Percentiles rank a stretch among this genome's conserved stretches.
Conservation (phyloP, 2,113 vertebrate species). For the Toxotes chatareus region DNA sequence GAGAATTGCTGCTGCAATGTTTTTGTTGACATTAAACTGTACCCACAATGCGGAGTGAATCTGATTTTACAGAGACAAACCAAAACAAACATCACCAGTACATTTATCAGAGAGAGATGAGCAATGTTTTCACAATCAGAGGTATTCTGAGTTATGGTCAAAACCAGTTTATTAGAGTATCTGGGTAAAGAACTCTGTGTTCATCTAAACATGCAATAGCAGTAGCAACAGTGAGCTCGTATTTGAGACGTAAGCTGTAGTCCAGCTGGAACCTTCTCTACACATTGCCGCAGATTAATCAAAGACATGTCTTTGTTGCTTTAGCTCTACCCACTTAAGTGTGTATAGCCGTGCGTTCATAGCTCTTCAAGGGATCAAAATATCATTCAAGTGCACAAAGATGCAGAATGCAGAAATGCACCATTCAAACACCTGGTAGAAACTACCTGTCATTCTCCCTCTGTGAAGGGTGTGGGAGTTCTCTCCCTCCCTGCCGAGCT, state of each 20-base stretch:
- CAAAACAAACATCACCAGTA: background rate
- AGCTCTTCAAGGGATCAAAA: slow-evolving; percentile 45
- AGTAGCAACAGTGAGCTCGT: background rate
- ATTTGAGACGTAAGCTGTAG: background rate
- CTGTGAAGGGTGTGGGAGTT: slow-evolving; percentile 76
- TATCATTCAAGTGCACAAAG: slow-evolving; percentile 53
- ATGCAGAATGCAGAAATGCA: slow-evolving; percentile 28
- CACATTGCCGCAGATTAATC: slow-evolving; percentile 22
- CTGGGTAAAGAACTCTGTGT: slow-evolving; percentile 20
- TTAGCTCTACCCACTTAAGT: background rate
- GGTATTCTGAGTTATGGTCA: background rate
- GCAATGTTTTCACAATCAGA: slow-evolving; percentile 15
- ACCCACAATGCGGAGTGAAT: slow-evolving; percentile 23
- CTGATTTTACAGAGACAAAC: slow-evolving; percentile 35
- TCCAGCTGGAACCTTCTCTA: slow-evolving; percentile 24
- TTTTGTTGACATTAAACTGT: slow-evolving; percentile 46
- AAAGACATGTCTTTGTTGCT: slow-evolving; percentile 9
- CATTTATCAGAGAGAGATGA: slow-evolving; percentile 32
- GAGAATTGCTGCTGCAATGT: slow-evolving; percentile 37
- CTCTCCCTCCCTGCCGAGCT: slow-evolving; percentile 64
- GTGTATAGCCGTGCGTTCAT: slow-evolving; percentile 21
- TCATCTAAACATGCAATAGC: background rate
- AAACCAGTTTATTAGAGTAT: background rate
- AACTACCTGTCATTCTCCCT: slow-evolving; percentile 73
- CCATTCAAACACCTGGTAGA: slow-evolving; percentile 49